Conservation (phyloP, 2,888 invertebrate genomes). For the Pandemis corylana region DNA sequence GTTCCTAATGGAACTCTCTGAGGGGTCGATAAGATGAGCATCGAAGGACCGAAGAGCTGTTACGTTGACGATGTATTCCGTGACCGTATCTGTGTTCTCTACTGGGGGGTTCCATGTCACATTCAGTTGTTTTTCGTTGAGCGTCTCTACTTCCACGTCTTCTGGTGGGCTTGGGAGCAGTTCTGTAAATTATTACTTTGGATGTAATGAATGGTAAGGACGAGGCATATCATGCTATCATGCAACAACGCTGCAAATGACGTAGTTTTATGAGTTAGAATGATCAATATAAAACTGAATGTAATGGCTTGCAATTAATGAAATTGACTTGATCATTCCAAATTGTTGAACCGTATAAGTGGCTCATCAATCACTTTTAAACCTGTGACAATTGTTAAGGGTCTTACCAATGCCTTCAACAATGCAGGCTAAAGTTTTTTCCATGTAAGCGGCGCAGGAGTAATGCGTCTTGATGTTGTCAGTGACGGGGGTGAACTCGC, state of each 20-base stretch:
- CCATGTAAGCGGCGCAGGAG: conserved; percentile 92
- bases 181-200: conserved; percentile 73
- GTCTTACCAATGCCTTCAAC: conserved; percentile 89
- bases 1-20: conserved; percentile 71
- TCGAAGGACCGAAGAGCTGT: conserved; percentile 90
- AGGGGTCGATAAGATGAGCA: conserved; percentile 79
- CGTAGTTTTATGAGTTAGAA: no score
- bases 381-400: neutral
- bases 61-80: conserved; percentile 89
- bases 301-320: no score
- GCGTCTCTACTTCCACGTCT: conserved; percentile 88
- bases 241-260: neutral
- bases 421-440: conserved; percentile 92
- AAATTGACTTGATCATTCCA: no score
- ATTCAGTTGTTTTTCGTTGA: conserved; percentile 89
- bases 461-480: conserved; percentile 93
- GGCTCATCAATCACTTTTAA: no score
- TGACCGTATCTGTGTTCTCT: conserved; percentile 87
- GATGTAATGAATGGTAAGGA: neutral
- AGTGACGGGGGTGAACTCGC: conserved; percentile 93
- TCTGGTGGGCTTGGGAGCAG: conserved; percentile 91
- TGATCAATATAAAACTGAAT: no score
- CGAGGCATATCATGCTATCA: neutral
- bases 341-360: no score
- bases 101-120: conserved; percentile 89